phyloP scores from a whole-genome alignment of 2,797 vertebrate species.

The Arnoldichthys spilopterus region DNA sequence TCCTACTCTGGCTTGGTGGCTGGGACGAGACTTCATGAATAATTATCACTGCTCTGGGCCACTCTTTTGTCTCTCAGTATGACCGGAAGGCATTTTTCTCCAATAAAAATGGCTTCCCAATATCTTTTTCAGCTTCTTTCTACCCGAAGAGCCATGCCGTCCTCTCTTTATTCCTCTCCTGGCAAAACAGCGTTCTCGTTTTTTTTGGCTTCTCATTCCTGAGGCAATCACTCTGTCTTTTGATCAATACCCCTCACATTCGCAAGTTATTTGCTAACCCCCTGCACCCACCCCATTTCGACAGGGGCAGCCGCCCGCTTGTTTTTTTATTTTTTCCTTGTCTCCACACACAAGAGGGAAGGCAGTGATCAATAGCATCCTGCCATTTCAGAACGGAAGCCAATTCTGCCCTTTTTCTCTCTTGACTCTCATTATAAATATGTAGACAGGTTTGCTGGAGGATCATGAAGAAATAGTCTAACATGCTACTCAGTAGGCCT shows the following conservation, averaged over 20 bases:
- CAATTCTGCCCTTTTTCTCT: conserved; percentile 32
- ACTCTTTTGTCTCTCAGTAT: conserved; percentile 35
- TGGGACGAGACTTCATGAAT: conserved; percentile 29
- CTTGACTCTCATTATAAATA: conserved; percentile 50
- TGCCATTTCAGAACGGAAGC: conserved; percentile 43
- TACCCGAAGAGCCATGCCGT: not conserved
- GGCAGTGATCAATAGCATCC: conserved; percentile 48
- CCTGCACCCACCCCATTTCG: not conserved
- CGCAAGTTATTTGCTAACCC: conserved; percentile 17
- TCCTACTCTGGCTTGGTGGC: not conserved
- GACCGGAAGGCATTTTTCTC: conserved; percentile 18
- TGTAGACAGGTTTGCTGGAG: conserved; percentile 37
- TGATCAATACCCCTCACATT: conserved; percentile 23
- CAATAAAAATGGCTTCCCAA: conserved; percentile 12
- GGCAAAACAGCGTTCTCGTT: conserved; percentile 13
- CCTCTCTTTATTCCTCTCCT: conserved; percentile 12
- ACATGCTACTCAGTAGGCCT: not conserved
- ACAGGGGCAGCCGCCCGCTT: conserved; percentile 1
- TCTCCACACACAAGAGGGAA: conserved; percentile 9
- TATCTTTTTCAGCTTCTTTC: not conserved
- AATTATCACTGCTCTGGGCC: conserved; percentile 39
- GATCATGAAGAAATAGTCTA: conserved; percentile 42
- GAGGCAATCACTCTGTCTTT: conserved; percentile 19
- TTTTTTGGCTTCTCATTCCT: not conserved
- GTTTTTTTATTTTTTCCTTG: not conserved